These are phyloP conservation scores for Oceanodroma tethys DNA, from an alignment of 2,113 vertebrate genomes.

Conservation along the genomic window DNA sequence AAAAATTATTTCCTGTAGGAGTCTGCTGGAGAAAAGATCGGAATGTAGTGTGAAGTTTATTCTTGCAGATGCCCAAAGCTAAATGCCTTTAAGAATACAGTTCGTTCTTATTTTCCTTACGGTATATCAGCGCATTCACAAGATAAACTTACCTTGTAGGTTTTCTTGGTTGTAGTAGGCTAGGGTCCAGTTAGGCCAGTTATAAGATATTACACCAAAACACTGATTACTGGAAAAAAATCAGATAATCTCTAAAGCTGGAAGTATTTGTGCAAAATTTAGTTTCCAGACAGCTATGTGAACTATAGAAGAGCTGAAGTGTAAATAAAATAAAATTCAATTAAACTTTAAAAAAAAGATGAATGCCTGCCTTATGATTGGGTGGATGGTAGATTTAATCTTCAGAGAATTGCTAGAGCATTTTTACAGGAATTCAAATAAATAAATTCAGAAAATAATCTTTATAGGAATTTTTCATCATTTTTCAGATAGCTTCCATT, in stretches of 20 bases:
- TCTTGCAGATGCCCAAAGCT: not conserved
- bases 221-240: not conserved
- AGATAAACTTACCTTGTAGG: not conserved
- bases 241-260: not conserved
- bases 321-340: not conserved
- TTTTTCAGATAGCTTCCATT: not conserved
- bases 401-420: not conserved
- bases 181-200: not conserved
- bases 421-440: not conserved
- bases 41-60: not conserved
- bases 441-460: not conserved
- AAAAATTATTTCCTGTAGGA: not conserved
- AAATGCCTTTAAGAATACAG: not conserved
- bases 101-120: not conserved
- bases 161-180: not conserved
- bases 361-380: not conserved
- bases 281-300: not conserved
- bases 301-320: not conserved
- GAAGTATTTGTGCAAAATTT: not conserved
- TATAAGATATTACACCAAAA: not conserved
- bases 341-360: not conserved
- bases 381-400: accelerated
- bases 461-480: not conserved
- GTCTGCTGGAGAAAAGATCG: not conserved
- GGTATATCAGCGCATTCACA: not conserved